A percentile compares a stretch with the other conserved stretches of the same genome.
Conservation (phyloP, 2,113 vertebrate species). For the Cavia aperea region DNA sequence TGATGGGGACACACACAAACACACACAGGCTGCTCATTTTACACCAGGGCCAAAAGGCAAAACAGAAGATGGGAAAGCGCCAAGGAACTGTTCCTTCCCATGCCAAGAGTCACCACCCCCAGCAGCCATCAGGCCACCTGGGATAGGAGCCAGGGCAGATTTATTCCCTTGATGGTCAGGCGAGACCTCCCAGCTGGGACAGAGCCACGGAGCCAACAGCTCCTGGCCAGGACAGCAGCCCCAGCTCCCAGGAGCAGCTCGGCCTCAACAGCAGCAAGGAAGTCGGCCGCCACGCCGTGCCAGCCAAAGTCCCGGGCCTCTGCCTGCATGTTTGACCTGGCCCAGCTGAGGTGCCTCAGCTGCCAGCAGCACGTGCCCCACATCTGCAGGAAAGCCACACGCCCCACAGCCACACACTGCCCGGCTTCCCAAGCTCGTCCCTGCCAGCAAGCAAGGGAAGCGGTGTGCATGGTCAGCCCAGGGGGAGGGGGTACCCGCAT, state of each 20-base stretch:
- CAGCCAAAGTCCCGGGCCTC: conserved; percentile 37
- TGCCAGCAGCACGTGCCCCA: conserved; percentile 4
- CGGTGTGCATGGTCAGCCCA: neutral
- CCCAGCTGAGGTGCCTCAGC: neutral
- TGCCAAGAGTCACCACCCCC: neutral
- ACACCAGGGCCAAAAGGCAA: neutral
- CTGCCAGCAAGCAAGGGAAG: neutral
- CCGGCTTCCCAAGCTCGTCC: neutral
- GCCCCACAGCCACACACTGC: neutral
- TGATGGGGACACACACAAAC: neutral
- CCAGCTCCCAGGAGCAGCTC: neutral
- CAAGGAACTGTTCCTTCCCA: neutral
- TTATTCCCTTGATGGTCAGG: neutral
- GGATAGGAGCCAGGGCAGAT: neutral
- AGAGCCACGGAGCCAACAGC: neutral
- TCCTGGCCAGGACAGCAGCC: neutral
- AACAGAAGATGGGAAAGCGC: neutral
- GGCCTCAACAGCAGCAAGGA: conserved; percentile 17
- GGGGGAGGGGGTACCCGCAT: neutral
- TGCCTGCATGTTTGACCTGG: conserved; percentile 17
- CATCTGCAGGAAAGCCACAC: conserved; percentile 37
- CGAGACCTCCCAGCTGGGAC: neutral
- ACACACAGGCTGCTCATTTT: neutral
- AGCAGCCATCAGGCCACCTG: neutral
- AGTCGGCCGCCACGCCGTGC: neutral